phyloP scores from a whole-genome alignment of 1,140 invertebrate genomes.

The Hylaeus volcanicus region DNA sequence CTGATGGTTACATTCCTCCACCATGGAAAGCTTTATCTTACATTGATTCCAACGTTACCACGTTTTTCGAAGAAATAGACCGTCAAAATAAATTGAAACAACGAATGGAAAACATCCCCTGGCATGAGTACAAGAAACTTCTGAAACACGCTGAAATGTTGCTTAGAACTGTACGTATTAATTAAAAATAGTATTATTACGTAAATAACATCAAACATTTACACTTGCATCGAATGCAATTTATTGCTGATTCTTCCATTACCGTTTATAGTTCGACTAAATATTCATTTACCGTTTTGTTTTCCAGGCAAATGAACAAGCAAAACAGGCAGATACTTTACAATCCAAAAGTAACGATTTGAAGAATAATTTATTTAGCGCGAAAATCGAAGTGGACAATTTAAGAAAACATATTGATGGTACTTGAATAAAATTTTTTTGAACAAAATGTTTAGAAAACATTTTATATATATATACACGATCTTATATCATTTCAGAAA shows the following conservation, averaged over 20 bases:
- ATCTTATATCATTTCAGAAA: constrained; percentile 58
- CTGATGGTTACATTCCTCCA: constrained; percentile 86
- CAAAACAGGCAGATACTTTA: constrained; percentile 61
- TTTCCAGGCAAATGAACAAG: constrained; percentile 61
- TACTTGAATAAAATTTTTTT: constrained; percentile 27
- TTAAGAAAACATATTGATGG: constrained; percentile 69
- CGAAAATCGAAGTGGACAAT: constrained; percentile 71
- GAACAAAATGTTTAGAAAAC: background rate
- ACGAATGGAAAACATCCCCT: constrained; percentile 70
- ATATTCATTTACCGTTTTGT: background rate
- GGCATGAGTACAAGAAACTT: constrained; percentile 70
- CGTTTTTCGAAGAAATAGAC: constrained; percentile 66
- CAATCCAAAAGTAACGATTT: constrained; percentile 73
- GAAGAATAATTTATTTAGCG: constrained; percentile 75
- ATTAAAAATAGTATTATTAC: background rate
- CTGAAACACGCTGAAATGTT: constrained; percentile 60
- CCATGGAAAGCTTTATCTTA: constrained; percentile 85
- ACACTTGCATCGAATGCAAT: no score
- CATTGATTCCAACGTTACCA: constrained; percentile 76
- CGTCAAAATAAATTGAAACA: constrained; percentile 60
- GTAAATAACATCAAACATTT: no score
- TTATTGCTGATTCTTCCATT: background rate
- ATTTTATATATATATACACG: background rate
- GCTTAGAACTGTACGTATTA: constrained; percentile 62
- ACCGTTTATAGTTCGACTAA: background rate